Evolutionary conservation across 2,113 vertebrate genomes (phyloP).

Genomic region (Ceyx cyanopectus): DNA sequence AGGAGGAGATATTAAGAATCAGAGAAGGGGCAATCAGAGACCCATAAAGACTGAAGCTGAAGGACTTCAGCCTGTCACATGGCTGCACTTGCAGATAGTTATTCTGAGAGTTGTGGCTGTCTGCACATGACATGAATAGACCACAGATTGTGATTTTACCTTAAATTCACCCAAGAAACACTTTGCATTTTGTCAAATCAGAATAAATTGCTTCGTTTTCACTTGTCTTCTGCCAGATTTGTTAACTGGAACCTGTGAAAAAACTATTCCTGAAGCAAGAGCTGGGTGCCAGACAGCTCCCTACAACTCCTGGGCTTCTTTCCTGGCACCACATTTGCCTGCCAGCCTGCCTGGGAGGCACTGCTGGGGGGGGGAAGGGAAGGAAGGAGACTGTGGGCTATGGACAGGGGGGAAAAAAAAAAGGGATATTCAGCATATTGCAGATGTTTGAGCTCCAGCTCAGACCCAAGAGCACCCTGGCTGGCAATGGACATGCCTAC

Average conservation of each 20-base stretch:
- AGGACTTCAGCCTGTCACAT: neutral
- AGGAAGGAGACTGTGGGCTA: neutral
- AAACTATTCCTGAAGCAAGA: neutral
- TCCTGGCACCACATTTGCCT: neutral
- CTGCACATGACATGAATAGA: neutral
- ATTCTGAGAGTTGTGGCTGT: neutral
- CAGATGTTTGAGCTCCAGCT: neutral
- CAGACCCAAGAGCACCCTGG: neutral
- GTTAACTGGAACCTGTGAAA: neutral
- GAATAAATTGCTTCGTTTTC: neutral
- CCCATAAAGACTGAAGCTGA: neutral
- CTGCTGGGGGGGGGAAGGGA: neutral
- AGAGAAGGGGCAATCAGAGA: conserved; percentile 13
- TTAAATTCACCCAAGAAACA: neutral
- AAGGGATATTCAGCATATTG: neutral
- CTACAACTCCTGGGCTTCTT: neutral
- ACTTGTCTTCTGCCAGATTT: neutral
- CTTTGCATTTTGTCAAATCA: neutral
- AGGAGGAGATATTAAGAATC: conserved; percentile 1
- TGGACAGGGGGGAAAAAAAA: neutral
- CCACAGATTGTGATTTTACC: neutral
- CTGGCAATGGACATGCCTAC: neutral
- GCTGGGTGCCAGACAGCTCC: neutral
- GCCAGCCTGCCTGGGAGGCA: neutral
- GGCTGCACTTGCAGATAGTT: neutral